Evolutionary conservation across 53 echinoderm and acorn worm species (phyloP).

Genomic region (Arbacia lixula): DNA sequence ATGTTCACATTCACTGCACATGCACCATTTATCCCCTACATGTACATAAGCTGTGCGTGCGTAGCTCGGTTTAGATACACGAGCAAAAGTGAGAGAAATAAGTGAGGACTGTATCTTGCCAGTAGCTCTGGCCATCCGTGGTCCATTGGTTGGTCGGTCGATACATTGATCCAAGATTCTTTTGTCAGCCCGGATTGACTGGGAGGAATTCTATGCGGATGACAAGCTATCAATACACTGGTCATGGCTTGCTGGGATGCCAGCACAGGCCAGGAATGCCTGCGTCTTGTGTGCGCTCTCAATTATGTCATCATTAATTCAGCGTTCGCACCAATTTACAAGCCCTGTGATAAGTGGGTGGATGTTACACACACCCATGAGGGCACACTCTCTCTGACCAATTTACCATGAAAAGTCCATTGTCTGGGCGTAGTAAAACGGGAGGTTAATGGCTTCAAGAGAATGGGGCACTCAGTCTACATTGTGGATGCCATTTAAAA

Average conservation of each 20-base stretch:
- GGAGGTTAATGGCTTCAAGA: too few relatives aligned
- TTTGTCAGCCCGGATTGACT: slow-evolving; percentile 4
- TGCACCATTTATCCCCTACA: too few relatives aligned
- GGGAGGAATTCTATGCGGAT: background rate
- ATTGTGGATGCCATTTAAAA: too few relatives aligned
- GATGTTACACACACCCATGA: background rate
- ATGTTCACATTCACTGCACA: too few relatives aligned
- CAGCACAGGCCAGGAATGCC: too few relatives aligned
- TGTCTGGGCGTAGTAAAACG: background rate
- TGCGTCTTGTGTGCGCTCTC: background rate
- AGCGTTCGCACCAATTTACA: slow-evolving; percentile 12
- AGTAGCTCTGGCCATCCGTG: slow-evolving; percentile 1
- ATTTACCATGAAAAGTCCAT: slow-evolving; percentile 22
- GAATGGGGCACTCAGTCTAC: too few relatives aligned
- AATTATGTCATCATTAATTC: slow-evolving; percentile 16
- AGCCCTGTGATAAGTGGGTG: background rate
- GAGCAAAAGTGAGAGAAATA: too few relatives aligned
- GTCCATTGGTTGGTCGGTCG: too few relatives aligned
- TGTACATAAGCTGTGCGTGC: too few relatives aligned
- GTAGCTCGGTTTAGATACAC: too few relatives aligned
- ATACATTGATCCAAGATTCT: slow-evolving; percentile 34
- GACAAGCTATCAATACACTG: background rate
- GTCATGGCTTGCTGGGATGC: too few relatives aligned
- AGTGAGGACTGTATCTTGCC: too few relatives aligned
- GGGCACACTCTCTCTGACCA: slow-evolving; percentile 2